Conservation (phyloP, 2,888 invertebrate genomes). For the Leistus spinibarbis region DNA sequence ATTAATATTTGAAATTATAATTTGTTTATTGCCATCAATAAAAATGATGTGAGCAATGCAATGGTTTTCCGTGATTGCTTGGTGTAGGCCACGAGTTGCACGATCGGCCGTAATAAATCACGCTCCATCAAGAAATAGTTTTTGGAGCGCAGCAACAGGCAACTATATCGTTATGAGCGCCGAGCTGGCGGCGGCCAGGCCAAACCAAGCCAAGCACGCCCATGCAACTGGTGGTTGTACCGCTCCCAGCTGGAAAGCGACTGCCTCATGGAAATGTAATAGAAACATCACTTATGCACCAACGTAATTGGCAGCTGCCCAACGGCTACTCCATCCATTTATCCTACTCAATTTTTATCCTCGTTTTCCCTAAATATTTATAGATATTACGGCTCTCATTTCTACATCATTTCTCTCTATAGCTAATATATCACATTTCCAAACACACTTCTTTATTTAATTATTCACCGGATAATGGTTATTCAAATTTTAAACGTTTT, state of each 20-base stretch:
- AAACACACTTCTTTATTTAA: not conserved
- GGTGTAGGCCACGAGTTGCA: slow-evolving; percentile 4
- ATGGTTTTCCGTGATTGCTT: not conserved
- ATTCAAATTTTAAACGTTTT: too few relatives aligned
- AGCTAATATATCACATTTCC: not conserved
- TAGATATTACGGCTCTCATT: not conserved
- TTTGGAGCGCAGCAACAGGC: slow-evolving; percentile 47
- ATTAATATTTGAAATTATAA: too few relatives aligned
- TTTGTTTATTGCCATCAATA: too few relatives aligned
- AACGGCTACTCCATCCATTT: slow-evolving; percentile 35
- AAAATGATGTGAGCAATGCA: too few relatives aligned
- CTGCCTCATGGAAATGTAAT: slow-evolving; percentile 39
- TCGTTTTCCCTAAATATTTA: not conserved
- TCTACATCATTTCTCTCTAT: too few relatives aligned
- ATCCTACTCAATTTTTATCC: too few relatives aligned
- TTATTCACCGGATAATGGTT: too few relatives aligned
- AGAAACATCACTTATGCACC: slow-evolving; percentile 57
- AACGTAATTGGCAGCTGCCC: slow-evolving; percentile 56
- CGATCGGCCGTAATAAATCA: slow-evolving; percentile 29
- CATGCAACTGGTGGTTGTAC: slow-evolving; percentile 60
- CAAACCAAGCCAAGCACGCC: too few relatives aligned
- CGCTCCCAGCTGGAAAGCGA: slow-evolving; percentile 41
- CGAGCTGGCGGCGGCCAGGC: slow-evolving; percentile 22
- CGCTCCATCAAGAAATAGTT: slow-evolving; percentile 48
- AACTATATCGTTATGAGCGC: slow-evolving; percentile 35